Conservation (phyloP, 2,113 vertebrate species). For the Dicaeum eximium region DNA sequence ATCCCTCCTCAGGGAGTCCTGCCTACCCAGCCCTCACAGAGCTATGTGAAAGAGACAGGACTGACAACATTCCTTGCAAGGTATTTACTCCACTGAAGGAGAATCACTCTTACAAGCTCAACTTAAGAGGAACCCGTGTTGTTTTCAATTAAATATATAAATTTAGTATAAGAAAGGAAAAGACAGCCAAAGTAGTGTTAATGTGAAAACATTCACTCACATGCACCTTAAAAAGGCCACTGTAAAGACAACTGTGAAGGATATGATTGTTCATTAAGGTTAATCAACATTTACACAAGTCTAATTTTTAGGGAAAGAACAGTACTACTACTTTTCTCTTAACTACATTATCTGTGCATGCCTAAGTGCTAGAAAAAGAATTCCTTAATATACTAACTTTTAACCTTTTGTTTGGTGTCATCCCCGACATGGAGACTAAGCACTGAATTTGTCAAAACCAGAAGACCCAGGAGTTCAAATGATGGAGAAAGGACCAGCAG, state of each 20-base stretch:
- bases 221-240: background rate
- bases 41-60: slow-evolving; percentile 5
- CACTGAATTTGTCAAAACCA: background rate
- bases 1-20: background rate
- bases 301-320: background rate
- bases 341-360: background rate
- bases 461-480: background rate
- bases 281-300: background rate
- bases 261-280: background rate
- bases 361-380: background rate
- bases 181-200: background rate
- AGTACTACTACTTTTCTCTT: background rate
- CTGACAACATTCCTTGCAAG: slow-evolving; percentile 26
- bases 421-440: background rate
- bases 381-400: background rate
- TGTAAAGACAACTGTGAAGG: background rate
- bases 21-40: background rate
- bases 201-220: background rate
- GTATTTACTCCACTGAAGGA: background rate
- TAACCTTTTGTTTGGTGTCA: background rate
- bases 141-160: background rate
- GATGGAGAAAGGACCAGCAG: background rate
- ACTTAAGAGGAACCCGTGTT: background rate
- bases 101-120: background rate
- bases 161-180: background rate